Conservation (phyloP, 2,113 vertebrate species). For the Pogonocichla stellata region DNA sequence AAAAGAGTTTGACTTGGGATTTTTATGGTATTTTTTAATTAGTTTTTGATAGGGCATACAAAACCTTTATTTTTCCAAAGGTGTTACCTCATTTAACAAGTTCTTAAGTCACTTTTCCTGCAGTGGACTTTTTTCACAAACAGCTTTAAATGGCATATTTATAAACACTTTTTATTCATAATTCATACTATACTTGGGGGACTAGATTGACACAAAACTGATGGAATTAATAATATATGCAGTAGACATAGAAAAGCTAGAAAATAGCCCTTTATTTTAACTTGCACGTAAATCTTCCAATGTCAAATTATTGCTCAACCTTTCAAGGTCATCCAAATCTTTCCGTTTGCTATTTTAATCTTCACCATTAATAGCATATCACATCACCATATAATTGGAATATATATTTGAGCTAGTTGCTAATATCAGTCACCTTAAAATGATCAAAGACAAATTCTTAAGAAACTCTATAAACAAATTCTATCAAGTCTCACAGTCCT, state of each 20-base stretch:
- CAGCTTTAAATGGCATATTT: not conserved
- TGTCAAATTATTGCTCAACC: not conserved
- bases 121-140: not conserved
- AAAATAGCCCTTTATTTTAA: not conserved
- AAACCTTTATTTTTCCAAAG: not conserved
- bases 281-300: not conserved
- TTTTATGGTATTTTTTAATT: not conserved
- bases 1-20: not conserved
- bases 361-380: not conserved
- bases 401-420: not conserved
- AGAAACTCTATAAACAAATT: not conserved
- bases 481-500: not conserved
- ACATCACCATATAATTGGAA: not conserved
- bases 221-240: not conserved
- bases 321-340: not conserved
- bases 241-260: not conserved
- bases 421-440: not conserved
- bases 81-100: not conserved
- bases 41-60: fast-evolving
- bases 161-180: not conserved
- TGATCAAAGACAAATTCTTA: not conserved
- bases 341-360: not conserved
- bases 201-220: not conserved
- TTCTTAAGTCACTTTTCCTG: not conserved
- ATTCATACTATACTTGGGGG: not conserved